phyloP scores from a whole-genome alignment of 2,888 invertebrate species.

The Tiliacea aurago region DNA sequence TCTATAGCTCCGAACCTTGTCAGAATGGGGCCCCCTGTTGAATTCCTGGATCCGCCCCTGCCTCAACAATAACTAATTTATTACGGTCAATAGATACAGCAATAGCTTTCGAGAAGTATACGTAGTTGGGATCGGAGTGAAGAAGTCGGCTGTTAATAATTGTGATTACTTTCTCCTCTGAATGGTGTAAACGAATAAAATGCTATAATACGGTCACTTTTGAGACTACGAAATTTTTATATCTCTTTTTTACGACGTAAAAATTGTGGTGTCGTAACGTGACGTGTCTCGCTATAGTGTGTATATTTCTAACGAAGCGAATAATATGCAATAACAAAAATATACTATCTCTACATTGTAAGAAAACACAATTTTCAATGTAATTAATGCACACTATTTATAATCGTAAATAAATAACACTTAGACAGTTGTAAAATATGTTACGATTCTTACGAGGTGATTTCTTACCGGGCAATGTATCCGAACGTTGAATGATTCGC shows the following conservation, averaged over 20 bases:
- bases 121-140: conserved; percentile 50
- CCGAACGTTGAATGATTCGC: conserved; percentile 34
- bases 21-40: no score
- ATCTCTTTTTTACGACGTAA: conserved; percentile 65
- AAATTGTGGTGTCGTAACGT: conserved; percentile 57
- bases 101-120: conserved; percentile 28
- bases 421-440: conserved; percentile 76
- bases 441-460: conserved; percentile 68
- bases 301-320: conserved; percentile 56
- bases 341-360: conserved; percentile 74
- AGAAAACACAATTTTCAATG: conserved; percentile 81
- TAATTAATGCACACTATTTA: conserved; percentile 88
- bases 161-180: conserved; percentile 47
- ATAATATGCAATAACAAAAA: conserved; percentile 71
- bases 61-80: conserved; percentile 44
- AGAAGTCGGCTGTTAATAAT: conserved; percentile 38
- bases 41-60: not conserved
- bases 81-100: conserved; percentile 37
- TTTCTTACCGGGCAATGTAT: conserved; percentile 60
- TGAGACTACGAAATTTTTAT: conserved; percentile 61
- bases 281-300: conserved; percentile 51
- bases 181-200: conserved; percentile 26
- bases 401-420: conserved; percentile 80
- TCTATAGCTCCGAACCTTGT: no score
- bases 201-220: conserved; percentile 47